Percentiles rank a stretch among this genome's conserved stretches.
Conservation (phyloP, 2,113 vertebrate species). For the Lycocorax pyrrhopterus region DNA sequence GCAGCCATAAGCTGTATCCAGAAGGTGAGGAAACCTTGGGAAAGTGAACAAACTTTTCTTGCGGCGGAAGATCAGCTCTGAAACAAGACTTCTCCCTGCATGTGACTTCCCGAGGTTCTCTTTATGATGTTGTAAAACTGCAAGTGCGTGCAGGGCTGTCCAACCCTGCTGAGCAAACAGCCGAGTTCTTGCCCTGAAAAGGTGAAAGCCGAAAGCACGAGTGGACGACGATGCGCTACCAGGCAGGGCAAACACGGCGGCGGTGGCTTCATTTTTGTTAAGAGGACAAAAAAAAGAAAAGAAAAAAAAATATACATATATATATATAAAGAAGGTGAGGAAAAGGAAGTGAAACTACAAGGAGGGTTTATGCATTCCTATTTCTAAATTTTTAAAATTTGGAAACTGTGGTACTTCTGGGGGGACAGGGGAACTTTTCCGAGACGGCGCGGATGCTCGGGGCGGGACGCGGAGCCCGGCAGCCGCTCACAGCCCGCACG, state of each 20-base stretch:
- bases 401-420: background rate
- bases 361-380: background rate
- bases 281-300: background rate
- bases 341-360: background rate
- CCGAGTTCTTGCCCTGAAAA: background rate
- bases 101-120: background rate
- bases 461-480: too few species aligned
- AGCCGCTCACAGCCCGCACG: too few species aligned
- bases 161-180: background rate
- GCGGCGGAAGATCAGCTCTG: rapidly evolving
- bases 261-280: background rate
- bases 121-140: background rate
- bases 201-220: background rate
- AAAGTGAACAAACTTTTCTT: background rate
- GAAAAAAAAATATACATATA: too few species aligned
- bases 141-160: background rate
- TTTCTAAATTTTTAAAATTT: background rate
- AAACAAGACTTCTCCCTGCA: background rate
- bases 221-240: background rate
- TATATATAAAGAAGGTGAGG: background rate
- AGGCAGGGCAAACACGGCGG: background rate
- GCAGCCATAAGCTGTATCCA: rapidly evolving
- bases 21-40: background rate
- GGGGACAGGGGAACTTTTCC: background rate
- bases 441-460: background rate